A percentile compares a stretch with the other conserved stretches of the same genome.
Conservation (phyloP, 2,888 invertebrate genomes). For the Geophilus truncorum region DNA sequence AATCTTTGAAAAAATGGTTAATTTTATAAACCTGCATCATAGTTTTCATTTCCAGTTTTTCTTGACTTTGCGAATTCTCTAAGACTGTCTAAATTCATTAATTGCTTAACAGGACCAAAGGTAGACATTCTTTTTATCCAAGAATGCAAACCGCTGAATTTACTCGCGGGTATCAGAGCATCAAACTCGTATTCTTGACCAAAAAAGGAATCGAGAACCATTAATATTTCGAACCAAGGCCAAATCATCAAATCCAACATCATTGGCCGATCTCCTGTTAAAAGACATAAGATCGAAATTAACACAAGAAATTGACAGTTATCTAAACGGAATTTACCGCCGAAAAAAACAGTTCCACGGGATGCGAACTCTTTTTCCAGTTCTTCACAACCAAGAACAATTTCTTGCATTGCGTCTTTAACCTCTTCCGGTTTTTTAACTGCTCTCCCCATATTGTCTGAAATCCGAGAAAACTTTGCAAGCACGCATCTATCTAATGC, state of each 20-base stretch:
- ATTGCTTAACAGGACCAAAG: background rate
- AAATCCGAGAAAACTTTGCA: background rate
- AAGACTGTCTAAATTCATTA: background rate
- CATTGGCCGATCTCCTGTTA: background rate
- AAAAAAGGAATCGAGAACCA: background rate
- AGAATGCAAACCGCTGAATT: background rate
- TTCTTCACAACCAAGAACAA: background rate
- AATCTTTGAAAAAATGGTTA: no score
- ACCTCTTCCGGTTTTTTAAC: background rate
- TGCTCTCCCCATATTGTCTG: background rate
- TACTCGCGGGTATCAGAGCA: background rate
- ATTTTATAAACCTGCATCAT: constrained; percentile 11
- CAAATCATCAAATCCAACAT: constrained; percentile 33
- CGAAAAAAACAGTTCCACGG: background rate
- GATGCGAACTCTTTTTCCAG: background rate
- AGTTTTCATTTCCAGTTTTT: background rate
- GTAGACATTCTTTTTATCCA: background rate
- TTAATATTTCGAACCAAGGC: constrained; percentile 30
- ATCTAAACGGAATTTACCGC: background rate
- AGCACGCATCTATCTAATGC: background rate
- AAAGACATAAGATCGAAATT: background rate
- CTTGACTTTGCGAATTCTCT: background rate
- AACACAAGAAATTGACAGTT: no score
- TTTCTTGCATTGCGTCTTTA: background rate
- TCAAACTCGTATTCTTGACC: background rate